These are phyloP conservation scores for Mirounga angustirostris DNA, from an alignment of 2,113 vertebrate genomes.

Conservation along the genomic window DNA sequence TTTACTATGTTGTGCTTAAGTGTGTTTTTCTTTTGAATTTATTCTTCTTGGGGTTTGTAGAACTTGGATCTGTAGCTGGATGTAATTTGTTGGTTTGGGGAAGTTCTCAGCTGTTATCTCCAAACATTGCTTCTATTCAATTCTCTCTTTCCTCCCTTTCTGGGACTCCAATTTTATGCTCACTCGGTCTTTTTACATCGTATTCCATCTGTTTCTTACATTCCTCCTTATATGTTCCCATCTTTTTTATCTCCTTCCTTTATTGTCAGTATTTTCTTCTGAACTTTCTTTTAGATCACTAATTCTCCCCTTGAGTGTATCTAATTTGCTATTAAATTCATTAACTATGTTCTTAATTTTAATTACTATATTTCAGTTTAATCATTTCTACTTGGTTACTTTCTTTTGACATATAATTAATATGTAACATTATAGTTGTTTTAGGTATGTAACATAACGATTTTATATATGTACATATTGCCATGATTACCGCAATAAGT, in stretches of 20 bases:
- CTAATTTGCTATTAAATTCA: neutral
- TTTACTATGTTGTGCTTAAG: neutral
- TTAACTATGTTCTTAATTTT: neutral
- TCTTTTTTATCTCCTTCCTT: neutral
- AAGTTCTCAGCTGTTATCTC: neutral
- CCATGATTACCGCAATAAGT: neutral
- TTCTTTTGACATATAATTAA: neutral
- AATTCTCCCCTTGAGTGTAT: neutral
- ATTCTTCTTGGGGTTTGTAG: neutral
- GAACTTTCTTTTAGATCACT: neutral
- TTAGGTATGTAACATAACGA: neutral
- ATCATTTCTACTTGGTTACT: neutral
- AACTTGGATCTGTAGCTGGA: neutral
- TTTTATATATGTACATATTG: neutral
- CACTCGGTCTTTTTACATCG: neutral
- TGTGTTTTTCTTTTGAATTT: neutral
- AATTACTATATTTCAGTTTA: neutral
- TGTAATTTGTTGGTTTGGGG: neutral
- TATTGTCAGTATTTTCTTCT: slow-evolving; percentile 3
- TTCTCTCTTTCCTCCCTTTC: neutral
- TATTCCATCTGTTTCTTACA: neutral
- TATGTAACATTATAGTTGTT: neutral
- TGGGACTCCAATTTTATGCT: neutral
- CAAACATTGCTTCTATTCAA: neutral
- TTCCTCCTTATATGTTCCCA: neutral